A percentile compares a stretch with the other conserved stretches of the same genome.
Conservation (phyloP, 2,888 invertebrate genomes). For the Andrena praecox region DNA sequence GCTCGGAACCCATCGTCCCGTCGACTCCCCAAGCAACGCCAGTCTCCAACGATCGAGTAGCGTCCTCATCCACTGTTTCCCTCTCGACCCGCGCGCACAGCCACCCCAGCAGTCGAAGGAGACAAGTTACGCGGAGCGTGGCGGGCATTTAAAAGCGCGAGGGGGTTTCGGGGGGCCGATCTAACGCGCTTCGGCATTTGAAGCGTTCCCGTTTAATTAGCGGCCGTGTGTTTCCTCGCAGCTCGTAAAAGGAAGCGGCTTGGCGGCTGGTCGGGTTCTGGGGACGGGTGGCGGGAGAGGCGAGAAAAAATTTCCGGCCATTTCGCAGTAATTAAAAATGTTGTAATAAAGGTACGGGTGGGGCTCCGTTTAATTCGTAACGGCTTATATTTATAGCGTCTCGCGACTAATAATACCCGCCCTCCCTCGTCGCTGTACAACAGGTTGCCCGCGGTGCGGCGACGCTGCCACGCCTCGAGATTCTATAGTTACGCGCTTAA, state of each 20-base stretch:
- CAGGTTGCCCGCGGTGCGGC: constrained; percentile 54
- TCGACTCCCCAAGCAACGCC: background rate
- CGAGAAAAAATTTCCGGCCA: constrained; percentile 77
- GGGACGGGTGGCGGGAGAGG: constrained; percentile 16
- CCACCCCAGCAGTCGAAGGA: background rate
- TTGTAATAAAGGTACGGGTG: constrained; percentile 76
- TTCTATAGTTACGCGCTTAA: constrained; percentile 84
- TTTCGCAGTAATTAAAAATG: constrained; percentile 82
- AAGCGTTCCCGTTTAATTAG: constrained; percentile 79
- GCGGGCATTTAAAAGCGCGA: constrained; percentile 37
- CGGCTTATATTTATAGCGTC: constrained; percentile 68
- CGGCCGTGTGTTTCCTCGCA: constrained; percentile 68
- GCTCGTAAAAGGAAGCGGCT: constrained; percentile 71
- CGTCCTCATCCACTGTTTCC: no score
- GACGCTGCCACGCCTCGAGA: constrained; percentile 79
- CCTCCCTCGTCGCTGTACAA: constrained; percentile 59
- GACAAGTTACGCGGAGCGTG: background rate
- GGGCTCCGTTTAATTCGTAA: constrained; percentile 75
- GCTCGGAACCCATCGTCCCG: background rate
- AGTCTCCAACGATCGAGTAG: no score
- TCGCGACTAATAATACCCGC: constrained; percentile 61
- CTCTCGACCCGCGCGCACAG: background rate
- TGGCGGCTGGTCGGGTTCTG: constrained; percentile 11
- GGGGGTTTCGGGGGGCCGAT: constrained; percentile 23
- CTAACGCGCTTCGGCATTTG: constrained; percentile 66